Base-by-base conservation (phyloP, 2,888 invertebrate species). In the Andrena flavipes region DNA sequence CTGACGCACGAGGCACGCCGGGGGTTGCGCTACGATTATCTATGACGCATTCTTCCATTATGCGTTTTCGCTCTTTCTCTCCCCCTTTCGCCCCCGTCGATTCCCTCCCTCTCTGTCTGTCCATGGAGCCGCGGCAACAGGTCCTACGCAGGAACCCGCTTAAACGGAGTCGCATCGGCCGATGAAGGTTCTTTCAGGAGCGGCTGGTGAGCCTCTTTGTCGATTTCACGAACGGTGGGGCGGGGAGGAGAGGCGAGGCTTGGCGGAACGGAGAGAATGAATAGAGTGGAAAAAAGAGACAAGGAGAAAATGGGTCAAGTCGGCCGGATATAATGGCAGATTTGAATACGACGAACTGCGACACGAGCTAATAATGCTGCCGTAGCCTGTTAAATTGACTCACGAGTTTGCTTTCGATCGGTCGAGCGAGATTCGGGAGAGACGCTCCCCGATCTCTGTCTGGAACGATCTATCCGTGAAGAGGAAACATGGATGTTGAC, bases 31-130 rank as follows among this genome's bases (percentile, higher is more conserved):
- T 88, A 89, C 87, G 88, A 90, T 92, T 90, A 80, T 88, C 80
- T 88, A 91, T 90, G 91, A 92, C 89, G 91, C 87, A 91, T 92
- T 92, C 90, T 93, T 92, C 91, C 90, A 92, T 92, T 92, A 92
- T 92, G 90, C 80, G 73, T 79, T 80, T 42, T 69, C 77, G 63
- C 64, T 74, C 71, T 71, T 82, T 70, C 82, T 80, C 76, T 69
- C 75, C 49, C 67, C 23, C 71, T 74, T 63, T 78, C 80, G 65
- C 84, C 48, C 67, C 59, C 81, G 71, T 49, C 71, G 63, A 69
- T 73, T 76, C 79, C 29, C 60, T 29, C 59, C 60, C 69, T 69
- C 69, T 76, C 87, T 75, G 73, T 76, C 76, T 78, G 63, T 68
- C 76, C 72, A 78, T 35, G 33, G 64, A 68, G 80, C 76, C 86